A percentile compares a stretch with the other conserved stretches of the same genome.
phyloP scores from a whole-genome alignment of 2,113 vertebrate species.

The Nyctereutes procyonoides region DNA sequence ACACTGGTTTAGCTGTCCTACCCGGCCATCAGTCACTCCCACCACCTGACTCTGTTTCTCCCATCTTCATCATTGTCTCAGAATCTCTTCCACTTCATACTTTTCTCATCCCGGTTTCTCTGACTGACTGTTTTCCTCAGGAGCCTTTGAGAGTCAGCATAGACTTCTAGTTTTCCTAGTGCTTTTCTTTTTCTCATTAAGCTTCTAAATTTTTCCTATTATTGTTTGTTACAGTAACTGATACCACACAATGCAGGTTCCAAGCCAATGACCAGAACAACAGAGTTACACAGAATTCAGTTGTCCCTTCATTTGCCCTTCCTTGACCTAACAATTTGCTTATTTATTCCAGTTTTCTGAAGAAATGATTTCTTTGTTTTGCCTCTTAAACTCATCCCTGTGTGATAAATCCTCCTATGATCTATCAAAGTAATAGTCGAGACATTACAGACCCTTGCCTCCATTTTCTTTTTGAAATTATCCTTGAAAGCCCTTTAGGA shows the following conservation, averaged over 20 bases:
- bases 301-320: neutral
- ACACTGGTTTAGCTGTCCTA: neutral
- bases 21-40: neutral
- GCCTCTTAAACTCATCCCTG: neutral
- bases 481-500: slow-evolving; percentile 57
- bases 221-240: slow-evolving; percentile 17
- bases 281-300: neutral
- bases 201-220: neutral
- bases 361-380: neutral
- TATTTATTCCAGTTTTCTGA: slow-evolving; percentile 46
- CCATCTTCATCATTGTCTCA: neutral
- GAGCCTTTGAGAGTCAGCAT: neutral
- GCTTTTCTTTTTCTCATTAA: neutral
- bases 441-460: neutral
- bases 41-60: neutral
- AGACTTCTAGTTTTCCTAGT: neutral
- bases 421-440: slow-evolving; percentile 37
- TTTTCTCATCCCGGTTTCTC: neutral
- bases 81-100: neutral
- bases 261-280: neutral
- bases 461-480: slow-evolving; percentile 51
- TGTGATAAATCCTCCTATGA: neutral
- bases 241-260: neutral
- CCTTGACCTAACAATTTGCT: slow-evolving; percentile 13
- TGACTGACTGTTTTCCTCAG: neutral